These are phyloP conservation scores for Poicephalus meyeri DNA, from an alignment of 2,113 vertebrate genomes.

Conservation along the genomic window DNA sequence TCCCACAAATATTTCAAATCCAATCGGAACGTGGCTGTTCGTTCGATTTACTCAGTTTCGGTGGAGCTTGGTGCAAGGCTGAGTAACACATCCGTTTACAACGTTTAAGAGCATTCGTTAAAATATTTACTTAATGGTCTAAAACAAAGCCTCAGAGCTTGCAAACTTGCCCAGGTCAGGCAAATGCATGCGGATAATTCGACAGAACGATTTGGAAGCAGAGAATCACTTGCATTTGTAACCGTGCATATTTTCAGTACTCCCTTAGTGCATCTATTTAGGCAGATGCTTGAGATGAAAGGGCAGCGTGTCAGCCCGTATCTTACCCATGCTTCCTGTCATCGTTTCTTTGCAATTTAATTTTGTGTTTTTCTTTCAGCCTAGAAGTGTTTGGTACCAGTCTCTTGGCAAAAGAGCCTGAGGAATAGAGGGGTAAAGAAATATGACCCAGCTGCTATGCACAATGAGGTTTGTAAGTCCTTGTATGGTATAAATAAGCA, in stretches of 20 bases:
- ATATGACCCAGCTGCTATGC: conserved; percentile 58
- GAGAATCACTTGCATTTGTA: neutral
- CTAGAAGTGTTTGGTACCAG: conserved; percentile 42
- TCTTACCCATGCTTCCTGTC: conserved; percentile 48
- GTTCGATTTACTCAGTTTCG: neutral
- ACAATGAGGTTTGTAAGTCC: conserved; percentile 63
- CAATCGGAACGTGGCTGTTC: neutral
- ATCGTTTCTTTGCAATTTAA: conserved; percentile 41
- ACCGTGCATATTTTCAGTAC: neutral
- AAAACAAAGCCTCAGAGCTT: neutral
- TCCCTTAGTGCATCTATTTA: neutral
- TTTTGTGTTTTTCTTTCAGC: conserved; percentile 56
- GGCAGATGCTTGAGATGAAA: conserved; percentile 31
- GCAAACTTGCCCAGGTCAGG: neutral
- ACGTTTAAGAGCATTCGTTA: conserved; percentile 12
- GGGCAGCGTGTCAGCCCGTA: neutral
- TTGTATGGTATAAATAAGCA: conserved; percentile 68
- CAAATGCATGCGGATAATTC: neutral
- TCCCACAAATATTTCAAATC: neutral
- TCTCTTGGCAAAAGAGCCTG: conserved; percentile 44
- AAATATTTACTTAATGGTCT: conserved; percentile 27
- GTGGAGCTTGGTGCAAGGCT: neutral
- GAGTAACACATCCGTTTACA: neutral
- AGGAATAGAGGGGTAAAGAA: conserved; percentile 59
- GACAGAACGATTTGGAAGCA: neutral